A percentile compares a stretch with the other conserved stretches of the same genome.
These are phyloP conservation scores for Catharus minimus DNA, from an alignment of 2,113 vertebrate species.

Conservation along the genomic window DNA sequence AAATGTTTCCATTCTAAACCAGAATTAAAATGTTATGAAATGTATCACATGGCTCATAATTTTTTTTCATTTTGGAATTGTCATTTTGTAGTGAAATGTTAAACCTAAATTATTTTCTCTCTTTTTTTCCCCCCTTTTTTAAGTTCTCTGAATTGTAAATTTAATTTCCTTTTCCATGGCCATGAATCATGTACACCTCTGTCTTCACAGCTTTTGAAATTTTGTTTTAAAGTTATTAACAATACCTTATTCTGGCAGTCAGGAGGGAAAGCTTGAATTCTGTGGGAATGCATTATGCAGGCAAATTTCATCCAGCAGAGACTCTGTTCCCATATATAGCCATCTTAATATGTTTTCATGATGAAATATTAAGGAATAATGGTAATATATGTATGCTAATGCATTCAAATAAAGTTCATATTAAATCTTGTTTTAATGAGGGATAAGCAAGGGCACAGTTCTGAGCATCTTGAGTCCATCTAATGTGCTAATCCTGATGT, in stretches of 20 bases:
- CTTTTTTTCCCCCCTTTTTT: not conserved
- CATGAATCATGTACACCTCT: not conserved
- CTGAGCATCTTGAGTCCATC: not conserved
- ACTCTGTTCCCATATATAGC: not conserved
- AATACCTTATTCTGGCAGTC: not conserved
- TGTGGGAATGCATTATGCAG: not conserved
- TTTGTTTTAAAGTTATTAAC: not conserved
- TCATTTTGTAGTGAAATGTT: not conserved
- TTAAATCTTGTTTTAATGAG: slow-evolving; percentile 48
- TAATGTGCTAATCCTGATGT: not conserved
- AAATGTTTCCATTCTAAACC: not conserved
- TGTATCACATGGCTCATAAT: not conserved
- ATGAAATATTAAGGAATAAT: slow-evolving; percentile 49
- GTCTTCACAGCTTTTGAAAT: not conserved
- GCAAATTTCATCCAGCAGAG: not conserved
- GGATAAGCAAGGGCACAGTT: slow-evolving; percentile 31
- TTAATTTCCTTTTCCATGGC: not conserved
- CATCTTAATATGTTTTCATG: not conserved
- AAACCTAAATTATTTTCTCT: not conserved
- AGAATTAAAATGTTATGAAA: not conserved
- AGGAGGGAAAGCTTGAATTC: not conserved
- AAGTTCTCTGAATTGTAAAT: not conserved
- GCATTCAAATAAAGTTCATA: slow-evolving; percentile 29
- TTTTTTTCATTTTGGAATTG: not conserved
- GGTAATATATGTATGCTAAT: slow-evolving; percentile 37